These are phyloP conservation scores for Scelioninae gen. 1 DNA, from an alignment of 2,888 invertebrate species.

Conservation along the genomic window DNA sequence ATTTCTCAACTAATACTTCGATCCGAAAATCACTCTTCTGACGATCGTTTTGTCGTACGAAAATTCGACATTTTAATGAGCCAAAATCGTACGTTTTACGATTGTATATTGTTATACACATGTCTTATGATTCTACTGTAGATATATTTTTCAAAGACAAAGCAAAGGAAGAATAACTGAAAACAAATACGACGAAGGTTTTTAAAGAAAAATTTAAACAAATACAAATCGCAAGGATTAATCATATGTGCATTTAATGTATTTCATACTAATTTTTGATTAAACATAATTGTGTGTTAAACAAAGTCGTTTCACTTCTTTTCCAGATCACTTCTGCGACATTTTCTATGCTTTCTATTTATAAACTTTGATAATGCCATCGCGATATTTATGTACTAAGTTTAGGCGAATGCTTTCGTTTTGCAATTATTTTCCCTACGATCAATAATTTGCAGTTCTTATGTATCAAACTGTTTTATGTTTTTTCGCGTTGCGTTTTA, in stretches of 20 bases:
- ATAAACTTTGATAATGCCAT: background rate
- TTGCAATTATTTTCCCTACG: background rate
- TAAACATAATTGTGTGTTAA: too few species aligned
- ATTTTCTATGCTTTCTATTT: slow-evolving; percentile 75
- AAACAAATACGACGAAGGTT: slow-evolving; percentile 79
- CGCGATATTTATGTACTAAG: background rate
- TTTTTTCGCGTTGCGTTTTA: slow-evolving; percentile 14
- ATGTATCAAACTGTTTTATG: background rate
- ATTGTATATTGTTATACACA: slow-evolving; percentile 77
- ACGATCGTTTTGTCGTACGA: too few species aligned
- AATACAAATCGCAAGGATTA: slow-evolving; percentile 79
- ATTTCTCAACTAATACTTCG: slow-evolving; percentile 24
- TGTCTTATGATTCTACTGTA: slow-evolving; percentile 81
- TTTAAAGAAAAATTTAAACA: slow-evolving; percentile 68
- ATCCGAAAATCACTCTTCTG: too few species aligned
- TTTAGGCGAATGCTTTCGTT: background rate
- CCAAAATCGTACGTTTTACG: slow-evolving; percentile 19
- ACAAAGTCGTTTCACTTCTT: too few species aligned
- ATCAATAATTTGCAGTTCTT: background rate
- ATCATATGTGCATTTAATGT: slow-evolving; percentile 84
- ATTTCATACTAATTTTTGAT: too few species aligned
- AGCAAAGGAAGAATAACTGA: too few species aligned
- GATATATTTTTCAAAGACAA: slow-evolving; percentile 74
- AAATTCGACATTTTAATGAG: background rate
- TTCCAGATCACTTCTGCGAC: too few species aligned